Evolutionary conservation across 2,113 vertebrate species (phyloP), one percentile per base, ranked within the genome.

Genomic region (Percina caprodes): DNA sequence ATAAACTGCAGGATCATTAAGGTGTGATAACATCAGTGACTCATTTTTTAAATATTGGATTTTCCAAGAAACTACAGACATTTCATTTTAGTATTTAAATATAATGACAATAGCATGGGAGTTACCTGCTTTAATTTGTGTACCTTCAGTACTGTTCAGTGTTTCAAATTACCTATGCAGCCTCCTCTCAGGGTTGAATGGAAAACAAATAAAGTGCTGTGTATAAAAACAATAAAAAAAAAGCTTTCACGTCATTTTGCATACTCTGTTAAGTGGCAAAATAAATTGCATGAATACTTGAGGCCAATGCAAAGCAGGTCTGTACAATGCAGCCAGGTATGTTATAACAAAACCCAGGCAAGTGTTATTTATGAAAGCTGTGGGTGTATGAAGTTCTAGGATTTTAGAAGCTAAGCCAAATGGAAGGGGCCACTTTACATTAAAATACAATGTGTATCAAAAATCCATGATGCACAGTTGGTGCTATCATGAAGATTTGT

Each of bases 1-100:
- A 16, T 59, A 69, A 70, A 54, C 63, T 77, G 74, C 30, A 66
- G 69, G 63, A 71, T 85, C 67, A 76, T 80, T 55, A 63, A 61
- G 54, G 39, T 85, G 68, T 75, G 71, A 86, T 76, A 39, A 55
- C 61, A 82, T 82, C 26, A 42, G 35, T 81, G 88, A 77, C 30
- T 87, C 48, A 84, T 72, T 86, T 73, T 21, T 49, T 74, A 77
- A 88, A 90, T 74, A 78, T 33, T 63, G 9, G 11, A 39, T 70
- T 81, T 70, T 79, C 51, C 30, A 65, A 66, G 56, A 48, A 72
- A 75, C 51, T 39, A 52, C 46, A 58, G 42, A 60, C 5, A 33
- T 74, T 78, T 46, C 0, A 30, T 82, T 69, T 74, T 13, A 13
- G 30, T 24, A 33, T 79, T 39, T 56, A n/a, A 74, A 45, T 42